Percentiles rank a stretch among this genome's conserved stretches.
These are phyloP conservation scores for Muricea muricata DNA, from an alignment of 92 coral and sea anemone species.

Conservation along the genomic window DNA sequence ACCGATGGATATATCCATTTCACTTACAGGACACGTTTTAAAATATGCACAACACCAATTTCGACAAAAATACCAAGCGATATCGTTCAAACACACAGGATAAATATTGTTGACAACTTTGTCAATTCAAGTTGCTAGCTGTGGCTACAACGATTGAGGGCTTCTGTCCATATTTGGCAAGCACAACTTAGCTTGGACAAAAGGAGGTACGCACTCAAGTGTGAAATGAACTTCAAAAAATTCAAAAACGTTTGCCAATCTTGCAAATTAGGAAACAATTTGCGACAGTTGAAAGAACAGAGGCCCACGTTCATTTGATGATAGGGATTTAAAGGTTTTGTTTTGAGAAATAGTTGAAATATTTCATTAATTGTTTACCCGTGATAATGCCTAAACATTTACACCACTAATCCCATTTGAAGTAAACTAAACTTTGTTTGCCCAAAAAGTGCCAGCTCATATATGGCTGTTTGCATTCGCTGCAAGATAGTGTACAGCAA, in stretches of 20 bases:
- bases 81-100: neutral
- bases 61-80: neutral
- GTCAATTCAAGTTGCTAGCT: neutral
- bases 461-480: too few species aligned
- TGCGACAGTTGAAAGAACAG: neutral
- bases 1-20: neutral
- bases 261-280: slow-evolving; percentile 1
- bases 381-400: neutral
- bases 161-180: slow-evolving; percentile 17
- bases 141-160: neutral
- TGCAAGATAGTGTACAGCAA: too few species aligned
- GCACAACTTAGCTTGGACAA: slow-evolving; percentile 4
- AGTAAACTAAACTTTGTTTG: too few species aligned
- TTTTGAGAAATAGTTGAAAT: neutral
- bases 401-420: neutral
- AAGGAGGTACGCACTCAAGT: neutral
- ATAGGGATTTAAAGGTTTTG: neutral
- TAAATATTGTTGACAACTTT: neutral
- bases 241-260: neutral
- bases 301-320: neutral
- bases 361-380: neutral
- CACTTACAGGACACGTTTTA: neutral
- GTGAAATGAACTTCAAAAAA: slow-evolving; percentile 19
- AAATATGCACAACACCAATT: neutral
- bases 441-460: too few species aligned